Evolutionary conservation across 2,113 vertebrate species (phyloP), one percentile per base, ranked within the genome.

Genomic region (Ageneiosus marmoratus): DNA sequence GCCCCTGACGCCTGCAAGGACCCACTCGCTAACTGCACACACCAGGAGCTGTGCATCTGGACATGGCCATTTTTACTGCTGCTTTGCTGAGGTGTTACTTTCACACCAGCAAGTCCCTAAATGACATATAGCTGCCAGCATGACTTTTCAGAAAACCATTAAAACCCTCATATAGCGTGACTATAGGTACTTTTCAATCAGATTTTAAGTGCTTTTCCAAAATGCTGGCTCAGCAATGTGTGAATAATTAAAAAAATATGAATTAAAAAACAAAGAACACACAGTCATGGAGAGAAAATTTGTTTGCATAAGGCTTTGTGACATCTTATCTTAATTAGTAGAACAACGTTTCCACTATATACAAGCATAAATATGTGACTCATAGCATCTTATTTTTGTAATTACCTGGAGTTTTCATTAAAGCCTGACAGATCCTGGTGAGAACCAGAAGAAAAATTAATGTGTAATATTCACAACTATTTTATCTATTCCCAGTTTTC

Each of bases 21-120:
- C 20, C 22, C 18, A 46, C 63, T 72, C 1, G 46, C 67, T 32
- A 63, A 77, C 75, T 9, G 50, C 77, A 79, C 53, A 72, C 75
- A 6, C 70, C 12, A 22, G 32, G n/a, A 56, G 50, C 55, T 34
- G 6, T 76, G 79, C n/a, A 7, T 69, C 62, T 77, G 62, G 84
- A 41, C 63, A 56, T 34, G 80, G 34, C 32, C 84, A 51, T 50
- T 77, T 85, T 85, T 63, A 82, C 46, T 72, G 63, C 74, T 16
- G 16, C 69, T 32, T 60, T 37, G 10, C 53, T 60, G 53, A n/a
- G 69, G 80, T 81, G 53, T 60, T 73, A 62, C 16, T 74, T 82
- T 82, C 41, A 74, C 69, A 72, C 51, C 65, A 73, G 53, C 67
- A 6, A 44, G 24, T 48, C 67, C 41, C 20, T 9, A 4, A 60